phyloP scores from a whole-genome alignment of 2,113 vertebrate species.

The Tichodroma muraria region DNA sequence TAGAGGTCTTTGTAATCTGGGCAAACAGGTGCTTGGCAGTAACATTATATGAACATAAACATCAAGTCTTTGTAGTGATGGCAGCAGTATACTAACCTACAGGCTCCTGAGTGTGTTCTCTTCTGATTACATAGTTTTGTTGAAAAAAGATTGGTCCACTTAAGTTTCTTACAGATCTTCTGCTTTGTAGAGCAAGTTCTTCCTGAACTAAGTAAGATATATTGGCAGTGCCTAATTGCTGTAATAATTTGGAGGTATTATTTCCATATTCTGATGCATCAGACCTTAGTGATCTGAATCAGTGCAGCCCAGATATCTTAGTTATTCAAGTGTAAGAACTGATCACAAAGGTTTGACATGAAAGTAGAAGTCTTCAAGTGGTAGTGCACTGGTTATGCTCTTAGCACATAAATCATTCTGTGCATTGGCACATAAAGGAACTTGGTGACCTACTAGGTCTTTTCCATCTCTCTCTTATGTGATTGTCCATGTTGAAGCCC shows the following conservation, averaged over 20 bases:
- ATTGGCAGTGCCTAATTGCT: neutral
- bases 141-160: neutral
- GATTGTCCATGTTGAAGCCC: neutral
- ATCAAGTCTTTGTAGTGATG: neutral
- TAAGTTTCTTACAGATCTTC: neutral
- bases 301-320: neutral
- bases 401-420: neutral
- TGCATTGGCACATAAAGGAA: slow-evolving; percentile 10
- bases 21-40: neutral
- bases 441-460: slow-evolving; percentile 16
- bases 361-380: neutral
- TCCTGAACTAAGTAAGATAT: neutral
- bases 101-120: neutral
- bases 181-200: neutral
- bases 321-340: neutral
- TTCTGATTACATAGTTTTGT: neutral
- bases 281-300: neutral
- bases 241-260: neutral
- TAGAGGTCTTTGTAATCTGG: neutral
- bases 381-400: neutral
- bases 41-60: neutral
- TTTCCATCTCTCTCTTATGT: neutral
- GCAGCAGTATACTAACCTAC: neutral
- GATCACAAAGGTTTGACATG: neutral
- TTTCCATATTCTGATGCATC: neutral